Evolutionary conservation across 2,888 invertebrate genomes (phyloP).

Genomic region (Chorisops tibialis): DNA sequence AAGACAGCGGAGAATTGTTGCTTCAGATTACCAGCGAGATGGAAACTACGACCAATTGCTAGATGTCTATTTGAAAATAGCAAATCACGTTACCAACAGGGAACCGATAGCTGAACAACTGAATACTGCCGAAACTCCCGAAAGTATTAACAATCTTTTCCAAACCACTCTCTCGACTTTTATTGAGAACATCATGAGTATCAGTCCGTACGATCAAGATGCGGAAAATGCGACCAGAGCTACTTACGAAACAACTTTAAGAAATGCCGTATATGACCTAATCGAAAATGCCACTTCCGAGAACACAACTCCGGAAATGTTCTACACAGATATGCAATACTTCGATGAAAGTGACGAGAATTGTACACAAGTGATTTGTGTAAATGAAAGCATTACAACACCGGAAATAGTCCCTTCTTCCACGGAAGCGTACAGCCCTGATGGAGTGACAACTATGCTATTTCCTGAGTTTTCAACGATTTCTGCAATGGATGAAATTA

Average conservation of each 20-base stretch:
- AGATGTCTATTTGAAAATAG: conserved; percentile 38
- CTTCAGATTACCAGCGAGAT: background rate
- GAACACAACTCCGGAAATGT: too few species aligned
- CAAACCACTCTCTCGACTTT: conserved; percentile 36
- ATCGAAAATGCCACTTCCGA: too few species aligned
- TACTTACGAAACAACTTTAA: conserved; percentile 36
- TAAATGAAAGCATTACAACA: background rate
- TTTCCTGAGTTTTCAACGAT: background rate
- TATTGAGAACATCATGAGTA: conserved; percentile 34
- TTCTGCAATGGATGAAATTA: background rate
- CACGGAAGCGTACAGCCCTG: background rate
- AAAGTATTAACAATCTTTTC: conserved; percentile 32
- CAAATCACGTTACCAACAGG: conserved; percentile 37
- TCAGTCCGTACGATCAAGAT: conserved; percentile 8
- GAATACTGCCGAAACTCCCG: background rate
- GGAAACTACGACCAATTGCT: background rate
- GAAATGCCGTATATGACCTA: conserved; percentile 36
- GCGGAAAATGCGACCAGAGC: conserved; percentile 21
- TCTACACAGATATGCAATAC: background rate
- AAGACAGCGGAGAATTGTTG: background rate
- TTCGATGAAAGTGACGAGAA: background rate
- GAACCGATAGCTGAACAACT: too few species aligned
- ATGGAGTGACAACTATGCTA: background rate
- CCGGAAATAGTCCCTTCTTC: background rate
- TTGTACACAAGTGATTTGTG: conserved; percentile 9